These are phyloP conservation scores for Julus scanicus DNA, from an alignment of 2,888 invertebrate genomes.

Conservation along the genomic window DNA sequence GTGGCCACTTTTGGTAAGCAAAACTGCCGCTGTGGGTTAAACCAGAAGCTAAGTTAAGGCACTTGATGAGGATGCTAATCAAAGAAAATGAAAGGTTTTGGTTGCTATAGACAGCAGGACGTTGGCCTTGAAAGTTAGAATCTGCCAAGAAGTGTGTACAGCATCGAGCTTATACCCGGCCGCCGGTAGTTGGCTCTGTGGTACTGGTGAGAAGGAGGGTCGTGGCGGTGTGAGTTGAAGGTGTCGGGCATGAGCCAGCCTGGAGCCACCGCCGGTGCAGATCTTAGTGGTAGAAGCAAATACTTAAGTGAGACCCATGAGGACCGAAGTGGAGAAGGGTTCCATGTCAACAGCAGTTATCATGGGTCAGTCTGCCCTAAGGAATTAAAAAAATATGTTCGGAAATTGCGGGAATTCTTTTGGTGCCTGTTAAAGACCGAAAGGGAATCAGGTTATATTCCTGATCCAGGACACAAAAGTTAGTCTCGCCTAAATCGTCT, in stretches of 20 bases:
- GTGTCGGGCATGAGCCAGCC: constrained; percentile 64
- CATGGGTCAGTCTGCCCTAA: no score
- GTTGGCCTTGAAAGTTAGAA: constrained; percentile 70
- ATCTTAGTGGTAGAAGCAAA: constrained; percentile 78
- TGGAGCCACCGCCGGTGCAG: constrained; percentile 69
- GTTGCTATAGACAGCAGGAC: constrained; percentile 56
- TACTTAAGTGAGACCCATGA: constrained; percentile 71
- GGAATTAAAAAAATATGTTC: no score
- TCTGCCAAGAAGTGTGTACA: constrained; percentile 69
- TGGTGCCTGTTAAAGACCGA: constrained; percentile 63
- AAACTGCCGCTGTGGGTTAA: no score
- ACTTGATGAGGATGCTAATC: no score
- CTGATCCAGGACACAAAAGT: constrained; percentile 60
- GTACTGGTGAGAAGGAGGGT: constrained; percentile 67
- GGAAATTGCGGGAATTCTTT: no score
- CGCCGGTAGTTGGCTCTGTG: constrained; percentile 57
- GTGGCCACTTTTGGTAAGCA: no score
- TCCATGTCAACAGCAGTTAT: no score
- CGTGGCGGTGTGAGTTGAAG: constrained; percentile 69
- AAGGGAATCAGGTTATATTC: constrained; percentile 63
- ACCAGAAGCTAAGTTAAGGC: no score
- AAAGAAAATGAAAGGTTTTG: no score
- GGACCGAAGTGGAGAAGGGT: no score
- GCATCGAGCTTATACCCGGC: constrained; percentile 65
- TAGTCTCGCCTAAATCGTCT: no score